Percentiles rank a stretch among this genome's conserved stretches.
Conservation (phyloP, 2,888 invertebrate species). For the Miltochrista miniata region DNA sequence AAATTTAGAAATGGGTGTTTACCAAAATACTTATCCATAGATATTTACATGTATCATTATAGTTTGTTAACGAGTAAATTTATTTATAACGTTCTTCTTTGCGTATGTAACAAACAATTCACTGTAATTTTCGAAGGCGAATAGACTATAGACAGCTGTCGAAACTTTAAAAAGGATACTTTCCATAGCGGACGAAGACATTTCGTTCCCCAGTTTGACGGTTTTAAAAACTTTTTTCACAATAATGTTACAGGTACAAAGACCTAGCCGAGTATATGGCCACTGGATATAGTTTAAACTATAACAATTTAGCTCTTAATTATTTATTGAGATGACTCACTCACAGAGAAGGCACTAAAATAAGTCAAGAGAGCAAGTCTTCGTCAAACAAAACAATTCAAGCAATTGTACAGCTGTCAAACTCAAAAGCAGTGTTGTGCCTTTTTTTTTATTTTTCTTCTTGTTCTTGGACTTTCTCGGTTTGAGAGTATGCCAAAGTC, state of each 20-base stretch:
- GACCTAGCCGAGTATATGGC: conserved; percentile 20
- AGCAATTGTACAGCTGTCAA: conserved; percentile 25
- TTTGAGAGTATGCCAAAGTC: no score
- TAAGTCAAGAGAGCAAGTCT: no score
- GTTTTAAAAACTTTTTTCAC: conserved; percentile 49
- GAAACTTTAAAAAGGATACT: conserved; percentile 90
- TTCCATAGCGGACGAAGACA: conserved; percentile 95
- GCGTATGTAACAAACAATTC: background rate
- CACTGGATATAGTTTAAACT: conserved; percentile 22
- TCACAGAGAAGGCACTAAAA: no score
- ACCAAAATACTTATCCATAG: conserved; percentile 23
- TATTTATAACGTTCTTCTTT: background rate
- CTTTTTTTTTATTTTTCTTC: no score
- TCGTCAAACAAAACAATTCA: conserved; percentile 31
- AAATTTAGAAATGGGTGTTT: background rate
- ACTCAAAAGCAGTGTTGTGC: conserved; percentile 19
- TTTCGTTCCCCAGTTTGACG: conserved; percentile 92
- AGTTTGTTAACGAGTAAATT: background rate
- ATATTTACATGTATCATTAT: background rate
- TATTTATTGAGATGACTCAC: conserved; percentile 38
- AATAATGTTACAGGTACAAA: conserved; percentile 40
- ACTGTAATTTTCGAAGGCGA: conserved; percentile 16
- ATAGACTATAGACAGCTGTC: conserved; percentile 17
- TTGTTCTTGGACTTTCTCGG: no score
- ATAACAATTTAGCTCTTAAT: conserved; percentile 11